These are phyloP conservation scores for Gyrodactylus bullatarudis DNA, from an alignment of 1,140 invertebrate genomes.

Conservation along the genomic window DNA sequence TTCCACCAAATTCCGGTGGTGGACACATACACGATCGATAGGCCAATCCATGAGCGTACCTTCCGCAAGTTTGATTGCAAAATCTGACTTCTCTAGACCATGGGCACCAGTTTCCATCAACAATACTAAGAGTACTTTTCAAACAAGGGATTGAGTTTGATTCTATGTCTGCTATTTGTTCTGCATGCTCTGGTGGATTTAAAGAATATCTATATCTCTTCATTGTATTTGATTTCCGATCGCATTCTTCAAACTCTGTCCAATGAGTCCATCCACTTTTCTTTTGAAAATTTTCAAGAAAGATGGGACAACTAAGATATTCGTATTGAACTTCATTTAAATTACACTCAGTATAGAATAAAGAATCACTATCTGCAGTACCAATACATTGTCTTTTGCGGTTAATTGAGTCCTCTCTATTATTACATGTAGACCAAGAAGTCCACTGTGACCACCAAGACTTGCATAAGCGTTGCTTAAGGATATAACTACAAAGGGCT, in stretches of 20 bases:
- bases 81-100: not conserved
- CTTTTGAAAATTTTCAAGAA: not conserved
- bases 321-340: not conserved
- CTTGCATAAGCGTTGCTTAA: not conserved
- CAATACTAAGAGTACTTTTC: not conserved
- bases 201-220: not conserved
- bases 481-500: not conserved
- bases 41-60: not conserved
- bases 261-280: not conserved
- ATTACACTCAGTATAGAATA: not conserved
- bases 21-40: not conserved
- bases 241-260: not conserved
- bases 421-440: not conserved
- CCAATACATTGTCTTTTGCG: not conserved
- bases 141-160: not conserved
- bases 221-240: not conserved
- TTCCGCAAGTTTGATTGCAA: not conserved
- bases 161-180: too few species aligned
- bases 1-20: not conserved
- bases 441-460: not conserved
- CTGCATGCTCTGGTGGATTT: too few species aligned
- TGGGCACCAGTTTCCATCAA: not conserved
- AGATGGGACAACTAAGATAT: not conserved
- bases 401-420: not conserved
- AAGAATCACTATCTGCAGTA: not conserved